phyloP scores from a whole-genome alignment of 2,888 invertebrate species.

The Scelioninae gen. 2 region DNA sequence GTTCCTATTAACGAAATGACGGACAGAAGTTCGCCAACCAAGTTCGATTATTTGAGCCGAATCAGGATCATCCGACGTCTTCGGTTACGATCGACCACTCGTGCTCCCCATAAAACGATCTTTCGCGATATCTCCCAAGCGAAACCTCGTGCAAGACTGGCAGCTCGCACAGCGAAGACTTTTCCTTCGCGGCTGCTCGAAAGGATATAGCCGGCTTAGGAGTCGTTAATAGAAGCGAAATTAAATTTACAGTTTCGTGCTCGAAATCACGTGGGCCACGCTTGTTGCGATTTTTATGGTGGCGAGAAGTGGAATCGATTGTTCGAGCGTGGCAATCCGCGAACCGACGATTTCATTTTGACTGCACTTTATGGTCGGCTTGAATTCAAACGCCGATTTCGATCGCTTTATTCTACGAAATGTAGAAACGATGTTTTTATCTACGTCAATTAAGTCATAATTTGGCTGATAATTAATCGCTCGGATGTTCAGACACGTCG shows the following conservation, averaged over 20 bases:
- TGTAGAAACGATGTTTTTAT: too few relatives aligned
- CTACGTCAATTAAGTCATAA: conserved; percentile 15
- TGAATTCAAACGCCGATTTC: conserved; percentile 22
- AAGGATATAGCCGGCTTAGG: conserved; percentile 36
- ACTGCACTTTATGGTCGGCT: conserved; percentile 19
- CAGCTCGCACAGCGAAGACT: conserved; percentile 37
- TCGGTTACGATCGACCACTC: background rate
- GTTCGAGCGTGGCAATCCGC: conserved; percentile 22
- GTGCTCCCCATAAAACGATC: conserved; percentile 4
- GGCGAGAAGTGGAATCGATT: conserved; percentile 20
- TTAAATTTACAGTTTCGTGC: conserved; percentile 39
- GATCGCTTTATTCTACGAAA: conserved; percentile 27
- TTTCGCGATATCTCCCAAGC: conserved; percentile 34
- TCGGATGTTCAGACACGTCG: background rate
- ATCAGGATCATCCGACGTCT: too few relatives aligned
- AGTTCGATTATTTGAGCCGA: too few relatives aligned
- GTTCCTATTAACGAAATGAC: too few relatives aligned
- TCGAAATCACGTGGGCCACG: conserved; percentile 39
- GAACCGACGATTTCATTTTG: conserved; percentile 23
- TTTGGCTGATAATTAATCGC: background rate
- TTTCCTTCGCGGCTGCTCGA: conserved; percentile 39
- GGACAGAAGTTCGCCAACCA: too few relatives aligned
- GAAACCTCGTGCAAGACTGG: conserved; percentile 57
- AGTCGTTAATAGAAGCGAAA: conserved; percentile 40
- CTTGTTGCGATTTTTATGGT: conserved; percentile 44